These are phyloP conservation scores for Dynastes hyllus DNA, from an alignment of 2,888 invertebrate genomes.

Conservation along the genomic window DNA sequence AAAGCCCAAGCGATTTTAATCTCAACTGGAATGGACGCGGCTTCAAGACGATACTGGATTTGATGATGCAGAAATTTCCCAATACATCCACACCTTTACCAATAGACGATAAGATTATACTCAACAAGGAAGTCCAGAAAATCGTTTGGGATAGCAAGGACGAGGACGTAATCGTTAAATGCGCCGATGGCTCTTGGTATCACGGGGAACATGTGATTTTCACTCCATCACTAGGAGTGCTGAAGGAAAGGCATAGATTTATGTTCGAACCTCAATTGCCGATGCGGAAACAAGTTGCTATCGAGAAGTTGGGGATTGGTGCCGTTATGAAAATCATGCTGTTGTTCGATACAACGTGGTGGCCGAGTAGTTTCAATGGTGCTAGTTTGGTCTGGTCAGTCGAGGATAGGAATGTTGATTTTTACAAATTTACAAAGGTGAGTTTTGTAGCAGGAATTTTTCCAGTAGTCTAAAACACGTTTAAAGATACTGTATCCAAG, in stretches of 20 bases:
- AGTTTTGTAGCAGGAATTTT: not conserved
- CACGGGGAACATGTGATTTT: conserved; percentile 78
- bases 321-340: conserved; percentile 79
- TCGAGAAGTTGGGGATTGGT: conserved; percentile 76
- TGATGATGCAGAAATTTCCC: conserved; percentile 71
- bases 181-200: conserved; percentile 71
- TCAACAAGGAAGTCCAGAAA: conserved; percentile 56
- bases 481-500: no score
- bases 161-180: conserved; percentile 67
- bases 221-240: conserved; percentile 79
- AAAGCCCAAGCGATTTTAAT: conserved; percentile 79
- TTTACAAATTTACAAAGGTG: conserved; percentile 46
- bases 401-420: conserved; percentile 63
- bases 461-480: no score
- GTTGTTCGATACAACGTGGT: conserved; percentile 77
- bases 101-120: conserved; percentile 58
- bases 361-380: conserved; percentile 71
- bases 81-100: conserved; percentile 45
- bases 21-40: conserved; percentile 82
- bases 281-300: conserved; percentile 71
- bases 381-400: conserved; percentile 73
- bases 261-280: conserved; percentile 75
- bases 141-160: conserved; percentile 53
- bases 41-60: conserved; percentile 76
- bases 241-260: conserved; percentile 74